Conservation (phyloP, 2,797 vertebrate genomes). For the Cryptoblepharus egeriae region DNA sequence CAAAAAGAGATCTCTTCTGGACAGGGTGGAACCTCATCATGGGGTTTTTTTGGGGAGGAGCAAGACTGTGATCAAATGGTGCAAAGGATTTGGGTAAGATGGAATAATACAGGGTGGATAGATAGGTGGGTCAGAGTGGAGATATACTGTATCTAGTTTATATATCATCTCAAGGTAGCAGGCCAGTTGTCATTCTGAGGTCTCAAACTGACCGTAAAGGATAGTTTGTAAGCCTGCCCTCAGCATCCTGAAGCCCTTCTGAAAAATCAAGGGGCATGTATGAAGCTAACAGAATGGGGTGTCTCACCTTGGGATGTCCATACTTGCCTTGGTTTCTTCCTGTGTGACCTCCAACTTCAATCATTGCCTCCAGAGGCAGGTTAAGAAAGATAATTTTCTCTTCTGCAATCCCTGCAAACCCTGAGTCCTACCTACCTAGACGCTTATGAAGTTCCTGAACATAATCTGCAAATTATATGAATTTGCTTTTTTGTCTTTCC, state of each 20-base stretch:
- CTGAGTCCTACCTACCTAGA: neutral
- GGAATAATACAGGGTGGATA: neutral
- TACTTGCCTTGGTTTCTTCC: neutral
- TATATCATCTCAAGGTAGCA: neutral
- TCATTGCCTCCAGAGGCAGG: neutral
- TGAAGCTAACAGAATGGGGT: neutral
- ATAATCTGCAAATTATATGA: neutral
- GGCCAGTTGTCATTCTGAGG: neutral
- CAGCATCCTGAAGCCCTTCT: neutral
- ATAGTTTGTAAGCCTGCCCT: no score
- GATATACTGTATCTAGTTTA: neutral
- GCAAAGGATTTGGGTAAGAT: neutral
- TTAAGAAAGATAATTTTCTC: neutral
- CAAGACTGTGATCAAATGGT: slow-evolving; percentile 23
- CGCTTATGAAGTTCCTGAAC: neutral
- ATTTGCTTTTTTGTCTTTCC: neutral
- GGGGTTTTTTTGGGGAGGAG: slow-evolving; percentile 6
- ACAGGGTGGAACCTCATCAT: no score
- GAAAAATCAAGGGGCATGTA: neutral
- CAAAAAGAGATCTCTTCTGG: slow-evolving; percentile 11
- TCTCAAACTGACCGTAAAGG: neutral
- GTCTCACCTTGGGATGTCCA: neutral
- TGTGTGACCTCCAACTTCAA: no score
- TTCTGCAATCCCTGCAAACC: neutral
- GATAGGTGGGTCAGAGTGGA: neutral